Percentiles rank a stretch among this genome's conserved stretches.
Conservation (phyloP, 2,797 vertebrate species). For the Peromyscus melanophrys region DNA sequence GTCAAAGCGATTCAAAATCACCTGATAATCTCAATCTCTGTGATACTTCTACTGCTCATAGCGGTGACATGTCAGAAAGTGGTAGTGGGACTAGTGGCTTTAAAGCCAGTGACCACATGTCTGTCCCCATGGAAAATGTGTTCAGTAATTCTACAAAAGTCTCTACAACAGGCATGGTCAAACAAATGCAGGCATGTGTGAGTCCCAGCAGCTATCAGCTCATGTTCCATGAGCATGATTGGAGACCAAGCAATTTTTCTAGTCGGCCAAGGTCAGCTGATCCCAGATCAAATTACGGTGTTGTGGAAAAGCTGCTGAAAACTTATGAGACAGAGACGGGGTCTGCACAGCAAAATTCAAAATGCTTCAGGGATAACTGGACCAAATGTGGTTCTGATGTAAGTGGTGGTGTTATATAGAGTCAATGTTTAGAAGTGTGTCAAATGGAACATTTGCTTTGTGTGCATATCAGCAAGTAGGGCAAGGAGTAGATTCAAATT, state of each 20-base stretch:
- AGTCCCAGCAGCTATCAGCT: slow-evolving; percentile 85
- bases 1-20: slow-evolving; percentile 79
- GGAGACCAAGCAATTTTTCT: slow-evolving; percentile 95
- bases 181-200: slow-evolving; percentile 88
- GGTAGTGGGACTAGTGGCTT: slow-evolving; percentile 51
- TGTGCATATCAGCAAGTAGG: slow-evolving; percentile 84
- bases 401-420: slow-evolving; percentile 87
- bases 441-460: slow-evolving; percentile 89
- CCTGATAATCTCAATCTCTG: slow-evolving; percentile 81
- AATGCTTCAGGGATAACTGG: slow-evolving; percentile 86
- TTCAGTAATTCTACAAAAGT: slow-evolving; percentile 73
- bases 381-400: slow-evolving; percentile 84
- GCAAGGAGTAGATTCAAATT: slow-evolving; percentile 84
- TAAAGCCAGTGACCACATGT: slow-evolving; percentile 70
- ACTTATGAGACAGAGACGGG: slow-evolving; percentile 93
- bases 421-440: slow-evolving; percentile 91
- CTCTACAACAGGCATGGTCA: slow-evolving; percentile 80
- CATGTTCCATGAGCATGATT: slow-evolving; percentile 93
- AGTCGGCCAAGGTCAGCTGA: slow-evolving; percentile 96
- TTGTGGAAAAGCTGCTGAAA: slow-evolving; percentile 96
- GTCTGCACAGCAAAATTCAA: slow-evolving; percentile 85
- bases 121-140: slow-evolving; percentile 80
- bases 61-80: slow-evolving; percentile 72
- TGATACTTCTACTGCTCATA: slow-evolving; percentile 29
- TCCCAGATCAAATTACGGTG: slow-evolving; percentile 97